These are phyloP conservation scores for Isoperla grammatica DNA, from an alignment of 2,888 invertebrate genomes.

Conservation along the genomic window DNA sequence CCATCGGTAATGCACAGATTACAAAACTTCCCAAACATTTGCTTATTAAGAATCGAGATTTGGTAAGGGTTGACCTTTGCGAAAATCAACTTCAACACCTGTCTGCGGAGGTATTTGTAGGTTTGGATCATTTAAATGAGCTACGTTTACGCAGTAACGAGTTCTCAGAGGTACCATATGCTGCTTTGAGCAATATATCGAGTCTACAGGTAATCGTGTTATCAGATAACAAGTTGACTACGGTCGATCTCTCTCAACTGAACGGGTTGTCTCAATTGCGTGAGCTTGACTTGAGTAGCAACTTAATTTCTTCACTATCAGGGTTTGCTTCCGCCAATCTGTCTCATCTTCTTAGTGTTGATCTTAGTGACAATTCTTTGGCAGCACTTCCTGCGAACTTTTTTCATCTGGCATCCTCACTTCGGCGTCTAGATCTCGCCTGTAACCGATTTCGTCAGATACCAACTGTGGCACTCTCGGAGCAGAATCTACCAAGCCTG, in stretches of 20 bases:
- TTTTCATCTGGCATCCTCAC: constrained; percentile 63
- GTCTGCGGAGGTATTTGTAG: constrained; percentile 66
- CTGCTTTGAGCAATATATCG: constrained; percentile 67
- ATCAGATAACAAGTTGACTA: constrained; percentile 40
- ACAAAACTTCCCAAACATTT: constrained; percentile 61
- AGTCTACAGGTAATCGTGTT: constrained; percentile 40
- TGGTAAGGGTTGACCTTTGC: constrained; percentile 66
- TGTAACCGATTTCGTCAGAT: constrained; percentile 74
- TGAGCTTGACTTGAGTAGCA: constrained; percentile 53
- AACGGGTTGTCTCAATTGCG: constrained; percentile 68
- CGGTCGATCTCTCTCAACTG: constrained; percentile 70
- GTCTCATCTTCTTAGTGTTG: constrained; percentile 65
- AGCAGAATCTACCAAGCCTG: constrained; percentile 64
- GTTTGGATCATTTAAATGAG: constrained; percentile 69
- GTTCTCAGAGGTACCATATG: constrained; percentile 72
- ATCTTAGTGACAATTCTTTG: constrained; percentile 69
- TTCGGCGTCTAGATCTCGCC: constrained; percentile 72
- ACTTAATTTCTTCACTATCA: constrained; percentile 54
- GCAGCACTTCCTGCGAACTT: constrained; percentile 76
- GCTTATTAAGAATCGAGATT: constrained; percentile 71
- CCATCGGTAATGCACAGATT: constrained; percentile 64
- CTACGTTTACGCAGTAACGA: constrained; percentile 67
- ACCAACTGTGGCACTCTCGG: constrained; percentile 69
- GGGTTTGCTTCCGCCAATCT: constrained; percentile 72
- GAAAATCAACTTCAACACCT: constrained; percentile 62